Evolutionary conservation across 2,113 vertebrate species (phyloP), one percentile per base, ranked within the genome.

Genomic region (Vidua chalybeata): DNA sequence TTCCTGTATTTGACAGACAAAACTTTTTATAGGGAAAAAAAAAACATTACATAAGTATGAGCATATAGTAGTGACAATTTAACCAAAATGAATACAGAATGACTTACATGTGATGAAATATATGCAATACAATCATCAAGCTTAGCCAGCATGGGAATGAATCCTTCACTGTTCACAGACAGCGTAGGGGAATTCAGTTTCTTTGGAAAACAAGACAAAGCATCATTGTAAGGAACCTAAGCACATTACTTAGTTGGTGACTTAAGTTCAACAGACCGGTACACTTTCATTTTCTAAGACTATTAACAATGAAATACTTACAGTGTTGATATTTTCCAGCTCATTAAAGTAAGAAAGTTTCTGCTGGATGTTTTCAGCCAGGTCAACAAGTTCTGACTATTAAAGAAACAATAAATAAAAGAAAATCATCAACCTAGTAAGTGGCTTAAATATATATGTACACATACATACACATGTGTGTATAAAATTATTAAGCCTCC

Each of bases 271-370:
- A 56, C 41, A 74, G 35, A 71, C 11, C 0, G 0, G 23, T 7
- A 90, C 5, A 6, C 7, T 85, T 88, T 33, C 23, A 41, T 48
- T 79, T 91, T 71, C 37, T 78, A 67, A 72, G 28, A 39, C 30
- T 30, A 55, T 23, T 39, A 72, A 46, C 37, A 46, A 45, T 2
- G 5, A 89, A 87, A 27, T 81, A 96, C 98, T 93, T 98, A 99
- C 99, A 95, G 99, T 99, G 94, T 98, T 99, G 94, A 99, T 99
- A 95, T 98, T 99, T 97, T 99, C 99, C 92, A 99, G 94, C 93
- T 99, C 99, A 75, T 99, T 99, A 97, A 99, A 99, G 95, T 99
- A 99, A 9, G 99, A 99, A 68, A 99, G 98, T 93, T 99, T 99
- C 96, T 99, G 99, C 95, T 99, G 99, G 95, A 99, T 99, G 96